phyloP scores from a whole-genome alignment of 2,113 vertebrate genomes.

The Anhinga anhinga region DNA sequence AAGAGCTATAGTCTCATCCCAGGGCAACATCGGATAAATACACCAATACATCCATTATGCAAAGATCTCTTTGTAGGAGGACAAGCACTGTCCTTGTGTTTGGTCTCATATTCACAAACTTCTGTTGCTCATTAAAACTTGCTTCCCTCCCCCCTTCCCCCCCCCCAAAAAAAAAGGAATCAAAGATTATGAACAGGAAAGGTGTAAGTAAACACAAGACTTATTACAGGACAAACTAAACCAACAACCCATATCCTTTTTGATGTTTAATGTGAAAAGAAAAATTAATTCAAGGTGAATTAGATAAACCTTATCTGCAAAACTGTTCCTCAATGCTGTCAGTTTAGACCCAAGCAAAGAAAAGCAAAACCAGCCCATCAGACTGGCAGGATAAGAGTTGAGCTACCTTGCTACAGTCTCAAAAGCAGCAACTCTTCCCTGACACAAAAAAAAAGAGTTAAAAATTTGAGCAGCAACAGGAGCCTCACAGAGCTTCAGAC shows the following conservation, averaged over 20 bases:
- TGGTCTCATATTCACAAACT: not conserved
- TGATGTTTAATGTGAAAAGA: not conserved
- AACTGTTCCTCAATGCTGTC: not conserved
- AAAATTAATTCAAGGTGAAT: not conserved
- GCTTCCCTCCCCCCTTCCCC: rapidly evolving
- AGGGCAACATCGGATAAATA: not conserved
- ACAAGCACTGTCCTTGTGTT: not conserved
- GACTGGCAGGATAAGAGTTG: not conserved
- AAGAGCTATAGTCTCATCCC: not conserved
- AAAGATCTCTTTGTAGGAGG: not conserved
- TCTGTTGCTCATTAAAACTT: not conserved
- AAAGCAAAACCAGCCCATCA: not conserved
- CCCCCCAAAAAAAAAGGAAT: not conserved
- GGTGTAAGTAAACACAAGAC: not conserved
- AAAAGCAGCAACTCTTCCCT: not conserved
- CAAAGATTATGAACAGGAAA: not conserved
- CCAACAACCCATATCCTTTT: not conserved
- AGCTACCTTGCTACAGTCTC: not conserved
- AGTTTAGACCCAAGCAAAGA: not conserved
- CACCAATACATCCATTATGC: not conserved
- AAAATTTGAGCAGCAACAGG: not conserved
- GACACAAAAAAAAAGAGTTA: not conserved
- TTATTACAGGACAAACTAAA: not conserved
- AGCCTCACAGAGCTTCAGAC: not conserved
- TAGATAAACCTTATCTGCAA: not conserved